Conservation (phyloP, 2,888 invertebrate species). For the Drosophila neotestacea region DNA sequence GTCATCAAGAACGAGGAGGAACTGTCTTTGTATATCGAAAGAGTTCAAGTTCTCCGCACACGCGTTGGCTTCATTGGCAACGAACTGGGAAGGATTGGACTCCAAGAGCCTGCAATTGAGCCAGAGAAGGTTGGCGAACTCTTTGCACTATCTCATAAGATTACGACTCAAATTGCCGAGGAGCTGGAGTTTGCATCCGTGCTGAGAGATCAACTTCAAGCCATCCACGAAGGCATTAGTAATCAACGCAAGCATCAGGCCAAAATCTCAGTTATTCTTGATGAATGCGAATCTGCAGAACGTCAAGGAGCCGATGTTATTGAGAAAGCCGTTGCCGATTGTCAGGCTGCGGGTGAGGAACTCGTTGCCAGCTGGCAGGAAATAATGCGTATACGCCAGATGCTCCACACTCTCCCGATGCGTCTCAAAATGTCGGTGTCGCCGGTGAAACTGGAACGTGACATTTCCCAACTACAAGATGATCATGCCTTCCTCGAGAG, state of each 20-base stretch:
- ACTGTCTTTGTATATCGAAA: slow-evolving; percentile 91
- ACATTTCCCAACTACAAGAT: slow-evolving; percentile 91
- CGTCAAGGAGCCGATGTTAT: slow-evolving; percentile 91
- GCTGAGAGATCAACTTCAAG: slow-evolving; percentile 90
- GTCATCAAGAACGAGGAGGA: slow-evolving; percentile 94
- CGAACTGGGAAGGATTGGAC: slow-evolving; percentile 91
- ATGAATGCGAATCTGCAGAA: slow-evolving; percentile 91
- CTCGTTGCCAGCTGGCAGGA: slow-evolving; percentile 91
- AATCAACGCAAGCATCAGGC: slow-evolving; percentile 90
- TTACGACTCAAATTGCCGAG: slow-evolving; percentile 90
- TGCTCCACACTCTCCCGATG: slow-evolving; percentile 91
- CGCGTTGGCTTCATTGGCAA: slow-evolving; percentile 92
- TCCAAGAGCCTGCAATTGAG: slow-evolving; percentile 89
- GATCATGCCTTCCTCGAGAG: slow-evolving; percentile 90
- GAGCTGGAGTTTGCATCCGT: slow-evolving; percentile 91
- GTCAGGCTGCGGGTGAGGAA: slow-evolving; percentile 90
- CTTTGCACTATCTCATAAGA: slow-evolving; percentile 89
- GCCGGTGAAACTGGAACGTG: slow-evolving; percentile 91
- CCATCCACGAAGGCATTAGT: slow-evolving; percentile 90
- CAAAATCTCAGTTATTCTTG: slow-evolving; percentile 88
- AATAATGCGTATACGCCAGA: slow-evolving; percentile 90
- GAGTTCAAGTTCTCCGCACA: slow-evolving; percentile 91
- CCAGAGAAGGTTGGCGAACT: slow-evolving; percentile 92
- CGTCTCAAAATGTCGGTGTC: slow-evolving; percentile 91
- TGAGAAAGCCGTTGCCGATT: slow-evolving; percentile 90